Base-by-base conservation (phyloP, 2,113 vertebrate genomes). In the Neotragus moschatus region DNA sequence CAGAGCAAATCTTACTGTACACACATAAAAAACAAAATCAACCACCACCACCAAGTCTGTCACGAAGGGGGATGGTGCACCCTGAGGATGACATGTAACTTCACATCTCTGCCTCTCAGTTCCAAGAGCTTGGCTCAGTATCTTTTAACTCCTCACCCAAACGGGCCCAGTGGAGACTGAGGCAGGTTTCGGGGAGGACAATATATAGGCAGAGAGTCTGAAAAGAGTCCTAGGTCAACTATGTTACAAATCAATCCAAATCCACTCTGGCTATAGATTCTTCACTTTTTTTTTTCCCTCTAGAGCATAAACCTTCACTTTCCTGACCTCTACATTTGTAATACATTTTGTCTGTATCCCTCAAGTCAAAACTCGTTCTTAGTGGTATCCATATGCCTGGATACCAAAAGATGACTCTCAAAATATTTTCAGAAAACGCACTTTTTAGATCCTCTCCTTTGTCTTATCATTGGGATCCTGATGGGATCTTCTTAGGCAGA, bases 161-260 rank as follows among this genome's bases (percentile, higher is more conserved):
- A 1, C 4, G 19, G 2, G 26, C 21, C 36, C 30, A n/a, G 17
- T 2, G 28, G 58, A 2, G 6, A 1, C 2, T 28, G 8, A 3
- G 19, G 7, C 49, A 30, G 12, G 70, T 36, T 19, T 70, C 8
- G 2, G 7, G 13, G n/a, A 33, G 6, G 55, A 16, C 16, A 58
- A 8, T 49, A 15, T 4, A 9, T 2, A 80, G 49, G 4, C 5
- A 47, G 17, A 53, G 10, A 11, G 25, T 58, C 28, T 30, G 25
- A 66, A 73, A 88, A 96, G 23, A 7, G 16, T 25, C 28, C 5
- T 14, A 77, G 49, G 5, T 33, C 36, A 43, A 30, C 12, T 73
- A 17, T 36, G 66, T 91, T 77, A 4, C n/a, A 60, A 84, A 70
- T 94, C 21, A 84, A 1, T 43, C 15, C 21, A 94, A n/a, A 88